Percentiles rank a stretch among this genome's conserved stretches.
These are phyloP conservation scores for Micrastur ruficollis DNA, from an alignment of 2,797 vertebrate genomes.

Conservation along the genomic window DNA sequence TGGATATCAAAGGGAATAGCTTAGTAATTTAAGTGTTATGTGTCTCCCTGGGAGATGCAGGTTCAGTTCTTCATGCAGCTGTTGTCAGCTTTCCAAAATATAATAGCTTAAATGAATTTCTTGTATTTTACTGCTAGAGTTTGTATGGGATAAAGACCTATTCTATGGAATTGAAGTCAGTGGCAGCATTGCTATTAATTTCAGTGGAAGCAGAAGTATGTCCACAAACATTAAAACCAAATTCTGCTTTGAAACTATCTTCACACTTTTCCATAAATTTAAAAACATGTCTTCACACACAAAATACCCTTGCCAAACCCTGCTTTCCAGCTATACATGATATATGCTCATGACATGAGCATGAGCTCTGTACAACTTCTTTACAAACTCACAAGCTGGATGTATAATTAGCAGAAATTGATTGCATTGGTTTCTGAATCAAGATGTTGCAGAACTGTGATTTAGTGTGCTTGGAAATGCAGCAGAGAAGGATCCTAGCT, in stretches of 20 bases:
- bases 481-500: background rate
- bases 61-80: constrained; percentile 49
- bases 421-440: background rate
- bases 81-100: constrained; percentile 39
- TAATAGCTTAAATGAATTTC: constrained; percentile 27
- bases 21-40: constrained; percentile 46
- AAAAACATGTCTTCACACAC: background rate
- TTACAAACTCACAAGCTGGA: background rate
- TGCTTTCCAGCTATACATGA: background rate
- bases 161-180: background rate
- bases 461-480: background rate
- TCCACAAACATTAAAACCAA: background rate
- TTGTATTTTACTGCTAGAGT: background rate
- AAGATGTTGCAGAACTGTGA: background rate
- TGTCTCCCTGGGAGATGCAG: constrained; percentile 53
- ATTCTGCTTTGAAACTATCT: background rate
- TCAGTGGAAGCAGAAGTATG: background rate
- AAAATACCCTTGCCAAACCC: background rate
- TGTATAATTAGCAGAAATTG: background rate
- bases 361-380: background rate
- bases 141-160: background rate
- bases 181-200: background rate
- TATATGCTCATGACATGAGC: background rate
- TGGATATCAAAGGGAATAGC: constrained; percentile 46
- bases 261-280: background rate